Base-by-base conservation (phyloP, 2,888 invertebrate genomes). In the Leptopilina myrica region DNA sequence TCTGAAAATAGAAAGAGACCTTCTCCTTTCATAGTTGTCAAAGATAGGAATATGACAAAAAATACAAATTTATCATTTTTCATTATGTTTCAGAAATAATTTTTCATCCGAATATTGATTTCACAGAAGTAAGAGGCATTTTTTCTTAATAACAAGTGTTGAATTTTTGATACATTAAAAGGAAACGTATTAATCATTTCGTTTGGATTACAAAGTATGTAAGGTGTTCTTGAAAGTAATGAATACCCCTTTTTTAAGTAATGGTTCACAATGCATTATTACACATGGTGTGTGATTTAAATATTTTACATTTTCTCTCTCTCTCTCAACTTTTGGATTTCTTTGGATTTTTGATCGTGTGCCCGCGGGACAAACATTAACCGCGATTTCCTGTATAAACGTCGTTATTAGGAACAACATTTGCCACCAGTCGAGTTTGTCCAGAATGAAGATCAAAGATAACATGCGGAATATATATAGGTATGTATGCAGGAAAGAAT, bases 291-390 rank as follows among this genome's bases (percentile, higher is more conserved):
- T 53, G 53, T 33, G 69, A 53, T 69, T 69, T 69, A 69, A 69
- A 69, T 69, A 69, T 69, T 33, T 69, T 53, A 69, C 20, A 49
- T 43, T 20, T 1, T 20, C 20, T 20, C 20, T 20, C 20, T 5
- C 33, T 33, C 33, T 33, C 12, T 53, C 49, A 56, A 56, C 33
- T 53, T 20, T 33, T 20, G 53, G 7, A 62, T 59, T 73, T 59
- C 40, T 73, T 5, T n/a, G n/a, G 33, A 73, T 73, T 73, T 43
- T 73, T 73, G 56, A 73, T 73, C 73, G n/a, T 6, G 73, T 40
- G 85, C 87, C 85, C 82, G 86, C 81, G 43, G 86, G 86, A 8
- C 83, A 82, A 86, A 82, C 83, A 86, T 85, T 82, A 73, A 73
- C 73, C 73, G 73, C 73, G 73, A 73, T 73, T 73, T 73, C 56